Evolutionary conservation across 2,113 vertebrate genomes (phyloP), one percentile per base, ranked within the genome.

Genomic region (Macaca mulatta): DNA sequence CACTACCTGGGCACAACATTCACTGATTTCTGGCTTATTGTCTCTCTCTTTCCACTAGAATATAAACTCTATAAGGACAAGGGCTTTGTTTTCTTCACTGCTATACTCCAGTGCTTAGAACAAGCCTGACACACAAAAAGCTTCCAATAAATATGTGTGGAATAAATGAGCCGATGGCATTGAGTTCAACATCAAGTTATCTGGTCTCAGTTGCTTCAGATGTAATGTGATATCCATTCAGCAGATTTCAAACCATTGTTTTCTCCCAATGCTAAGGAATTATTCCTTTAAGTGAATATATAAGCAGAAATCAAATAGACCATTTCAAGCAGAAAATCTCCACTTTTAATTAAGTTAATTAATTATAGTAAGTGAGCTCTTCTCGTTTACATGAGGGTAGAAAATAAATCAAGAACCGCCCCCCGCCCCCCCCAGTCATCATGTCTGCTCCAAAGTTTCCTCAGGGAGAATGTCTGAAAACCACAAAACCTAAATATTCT

Each of bases 241-340:
- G 45, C 70, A 23, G 20, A 80, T 82, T 93, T 89, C 14, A 91
- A 89, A 83, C 5, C 67, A 32, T 32, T 70, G 48, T 52, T 38
- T 59, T 3, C 50, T 25, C 16, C 48, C 32, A 80, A 50, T 40
- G 27, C 55, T 40, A 84, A 7, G 45, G 12, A 96, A 43, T 20
- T 67, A 32, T 83, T 77, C 10, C 43, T 80, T 93, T 45, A 84
- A 40, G 90, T 92, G 69, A 90, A 80, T 45, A 85, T 55, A 80
- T 70, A 52, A 32, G 38, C 40, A 92, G 75, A 89, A 94, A 87
- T 87, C 69, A 87, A 72, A 96, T 14, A 69, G 55, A 92, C 43
- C 86, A 74, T 88, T 96, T 93, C 55, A 92, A 52, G 11, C 70
- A 87, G 35, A 95, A 96, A 88, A 93, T 20, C 6, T 69, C 40